Evolutionary conservation across 2,113 vertebrate genomes (phyloP).

Genomic region (Semicossyphus pulcher): DNA sequence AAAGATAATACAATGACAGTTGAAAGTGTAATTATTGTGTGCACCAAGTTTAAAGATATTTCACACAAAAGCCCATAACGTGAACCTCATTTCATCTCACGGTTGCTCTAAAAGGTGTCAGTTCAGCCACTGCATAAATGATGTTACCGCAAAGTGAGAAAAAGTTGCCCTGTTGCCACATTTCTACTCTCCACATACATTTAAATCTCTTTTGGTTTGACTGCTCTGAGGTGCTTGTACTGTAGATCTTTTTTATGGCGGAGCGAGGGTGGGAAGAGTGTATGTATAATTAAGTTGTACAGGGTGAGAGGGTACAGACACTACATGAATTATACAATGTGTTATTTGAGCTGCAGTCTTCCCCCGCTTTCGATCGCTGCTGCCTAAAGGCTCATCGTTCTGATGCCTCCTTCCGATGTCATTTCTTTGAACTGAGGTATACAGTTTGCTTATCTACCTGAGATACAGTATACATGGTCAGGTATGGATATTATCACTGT

Average conservation of each 20-base stretch:
- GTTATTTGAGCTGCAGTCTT: constrained; percentile 56
- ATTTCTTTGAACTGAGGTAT: background rate
- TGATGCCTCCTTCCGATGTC: constrained; percentile 9
- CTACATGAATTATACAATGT: constrained; percentile 67
- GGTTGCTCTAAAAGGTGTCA: background rate
- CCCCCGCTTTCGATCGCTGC: constrained; percentile 10
- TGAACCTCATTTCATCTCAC: background rate
- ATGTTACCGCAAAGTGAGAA: background rate
- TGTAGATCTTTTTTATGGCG: background rate
- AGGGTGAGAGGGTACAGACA: constrained; percentile 63
- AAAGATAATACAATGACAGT: too few species aligned
- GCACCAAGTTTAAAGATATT: background rate
- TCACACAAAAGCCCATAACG: background rate
- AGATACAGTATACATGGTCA: background rate
- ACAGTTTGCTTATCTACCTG: background rate
- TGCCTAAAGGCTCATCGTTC: constrained; percentile 25
- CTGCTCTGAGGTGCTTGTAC: constrained; percentile 2
- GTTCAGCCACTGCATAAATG: background rate
- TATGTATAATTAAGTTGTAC: constrained; percentile 61
- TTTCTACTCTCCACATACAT: background rate
- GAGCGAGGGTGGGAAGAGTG: background rate
- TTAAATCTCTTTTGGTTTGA: constrained; percentile 19
- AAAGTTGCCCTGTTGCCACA: background rate
- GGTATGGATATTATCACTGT: background rate
- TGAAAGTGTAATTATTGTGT: too few species aligned